A percentile compares a stretch with the other conserved stretches of the same genome.
phyloP scores from a whole-genome alignment of 2,888 invertebrate genomes.

The Limenitis arthemis region DNA sequence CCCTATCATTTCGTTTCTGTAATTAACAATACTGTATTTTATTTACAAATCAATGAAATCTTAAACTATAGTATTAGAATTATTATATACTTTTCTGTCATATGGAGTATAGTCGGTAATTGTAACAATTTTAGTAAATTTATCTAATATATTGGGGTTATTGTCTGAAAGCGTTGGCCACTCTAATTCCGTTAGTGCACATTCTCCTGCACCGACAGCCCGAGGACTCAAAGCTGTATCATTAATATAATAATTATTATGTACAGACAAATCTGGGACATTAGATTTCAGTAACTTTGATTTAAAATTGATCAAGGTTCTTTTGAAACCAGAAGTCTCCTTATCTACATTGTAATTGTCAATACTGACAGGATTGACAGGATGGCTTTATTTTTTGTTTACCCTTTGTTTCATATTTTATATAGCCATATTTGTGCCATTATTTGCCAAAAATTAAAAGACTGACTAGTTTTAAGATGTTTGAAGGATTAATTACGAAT shows the following conservation, averaged over 20 bases:
- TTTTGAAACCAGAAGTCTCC: constrained; percentile 49
- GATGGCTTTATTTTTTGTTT: constrained; percentile 44
- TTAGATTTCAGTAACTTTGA: constrained; percentile 46
- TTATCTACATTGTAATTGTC: constrained; percentile 34
- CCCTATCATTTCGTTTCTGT: constrained; percentile 91
- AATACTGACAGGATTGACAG: too few relatives aligned
- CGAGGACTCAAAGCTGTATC: constrained; percentile 68
- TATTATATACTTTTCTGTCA: constrained; percentile 41
- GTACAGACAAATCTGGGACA: constrained; percentile 30
- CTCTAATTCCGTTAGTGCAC: constrained; percentile 63
- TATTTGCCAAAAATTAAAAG: constrained; percentile 43
- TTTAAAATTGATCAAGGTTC: constrained; percentile 49
- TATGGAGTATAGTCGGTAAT: constrained; percentile 36
- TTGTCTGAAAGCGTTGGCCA: constrained; percentile 69
- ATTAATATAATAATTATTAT: constrained; percentile 50
- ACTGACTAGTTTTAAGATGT: constrained; percentile 66
- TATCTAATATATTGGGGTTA: constrained; percentile 60
- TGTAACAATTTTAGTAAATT: constrained; percentile 61
- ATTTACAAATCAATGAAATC: background rate
- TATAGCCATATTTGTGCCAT: constrained; percentile 32
- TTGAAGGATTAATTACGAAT: constrained; percentile 56
- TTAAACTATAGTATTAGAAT: background rate
- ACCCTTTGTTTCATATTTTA: constrained; percentile 26
- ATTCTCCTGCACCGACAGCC: constrained; percentile 61
- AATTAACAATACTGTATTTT: constrained; percentile 33